Percentiles rank a stretch among this genome's conserved stretches.
Evolutionary conservation across 2,888 invertebrate species (phyloP).

Genomic region (Amblyjoppa proteus): DNA sequence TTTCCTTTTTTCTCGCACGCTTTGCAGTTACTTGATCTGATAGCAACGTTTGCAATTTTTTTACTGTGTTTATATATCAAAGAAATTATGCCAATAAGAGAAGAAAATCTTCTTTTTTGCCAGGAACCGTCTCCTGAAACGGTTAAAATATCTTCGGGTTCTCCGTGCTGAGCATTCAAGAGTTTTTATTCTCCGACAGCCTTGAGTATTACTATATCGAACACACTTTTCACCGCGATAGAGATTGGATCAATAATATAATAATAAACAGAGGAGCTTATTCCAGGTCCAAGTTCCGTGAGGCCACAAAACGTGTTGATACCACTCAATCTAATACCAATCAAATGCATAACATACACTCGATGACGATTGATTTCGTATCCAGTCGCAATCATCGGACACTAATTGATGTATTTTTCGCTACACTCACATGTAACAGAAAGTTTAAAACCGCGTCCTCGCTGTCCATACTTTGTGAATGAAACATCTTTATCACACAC

Average conservation of each 20-base stretch:
- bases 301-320: not conserved
- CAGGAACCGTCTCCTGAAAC: conserved; percentile 68
- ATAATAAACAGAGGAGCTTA: conserved; percentile 28
- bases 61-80: conserved; percentile 60
- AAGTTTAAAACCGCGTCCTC: conserved; percentile 19
- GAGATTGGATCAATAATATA: conserved; percentile 6
- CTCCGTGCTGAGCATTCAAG: too few species aligned
- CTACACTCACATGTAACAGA: conserved; percentile 5
- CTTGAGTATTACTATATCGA: conserved; percentile 31
- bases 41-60: conserved; percentile 63
- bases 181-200: not conserved
- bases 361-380: too few species aligned
- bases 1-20: conserved; percentile 56
- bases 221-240: conserved; percentile 47
- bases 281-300: conserved; percentile 56
- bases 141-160: conserved; percentile 39
- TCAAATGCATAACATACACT: conserved; percentile 45
- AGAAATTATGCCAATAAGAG: conserved; percentile 68
- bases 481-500: conserved; percentile 62
- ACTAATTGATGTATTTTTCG: too few species aligned
- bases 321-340: conserved; percentile 61
- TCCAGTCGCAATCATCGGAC: too few species aligned
- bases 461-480: conserved; percentile 55
- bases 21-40: conserved; percentile 65
- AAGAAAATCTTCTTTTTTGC: conserved; percentile 67